A percentile compares a stretch with the other conserved stretches of the same genome.
These are phyloP conservation scores for Telmatochromis sp. DNA, from an alignment of 2,113 vertebrate species.

Conservation along the genomic window DNA sequence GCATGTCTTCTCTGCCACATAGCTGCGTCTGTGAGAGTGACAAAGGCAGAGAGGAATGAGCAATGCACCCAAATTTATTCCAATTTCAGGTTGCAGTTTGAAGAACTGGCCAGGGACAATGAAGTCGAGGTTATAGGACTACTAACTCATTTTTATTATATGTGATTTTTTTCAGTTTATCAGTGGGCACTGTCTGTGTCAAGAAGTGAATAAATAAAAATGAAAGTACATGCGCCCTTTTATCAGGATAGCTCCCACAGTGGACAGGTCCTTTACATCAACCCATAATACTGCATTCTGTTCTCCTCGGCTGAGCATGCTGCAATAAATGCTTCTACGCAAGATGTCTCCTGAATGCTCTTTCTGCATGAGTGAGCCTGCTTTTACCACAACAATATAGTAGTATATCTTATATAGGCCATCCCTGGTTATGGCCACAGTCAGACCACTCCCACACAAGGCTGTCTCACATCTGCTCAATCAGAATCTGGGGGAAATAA, in stretches of 20 bases:
- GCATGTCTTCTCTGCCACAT: background rate
- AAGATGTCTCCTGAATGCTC: background rate
- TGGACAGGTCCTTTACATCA: background rate
- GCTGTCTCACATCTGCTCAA: background rate
- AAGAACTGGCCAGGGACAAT: background rate
- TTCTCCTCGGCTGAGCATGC: background rate
- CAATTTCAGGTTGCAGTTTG: background rate
- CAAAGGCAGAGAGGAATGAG: background rate
- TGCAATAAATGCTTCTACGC: background rate
- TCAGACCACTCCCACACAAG: background rate
- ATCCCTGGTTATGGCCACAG: background rate
- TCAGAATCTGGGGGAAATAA: background rate
- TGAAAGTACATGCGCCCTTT: background rate
- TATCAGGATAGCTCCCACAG: background rate
- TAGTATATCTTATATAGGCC: background rate
- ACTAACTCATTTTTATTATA: background rate
- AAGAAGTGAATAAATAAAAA: background rate
- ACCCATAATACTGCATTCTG: background rate
- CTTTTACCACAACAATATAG: background rate
- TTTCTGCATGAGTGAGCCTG: background rate
- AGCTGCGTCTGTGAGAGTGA: background rate
- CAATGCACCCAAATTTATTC: background rate
- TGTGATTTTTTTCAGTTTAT: background rate
- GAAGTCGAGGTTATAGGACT: background rate
- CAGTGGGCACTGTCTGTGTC: background rate